These are phyloP conservation scores for Sarcophaga variegata DNA, from an alignment of 2,888 invertebrate species.

Conservation along the genomic window DNA sequence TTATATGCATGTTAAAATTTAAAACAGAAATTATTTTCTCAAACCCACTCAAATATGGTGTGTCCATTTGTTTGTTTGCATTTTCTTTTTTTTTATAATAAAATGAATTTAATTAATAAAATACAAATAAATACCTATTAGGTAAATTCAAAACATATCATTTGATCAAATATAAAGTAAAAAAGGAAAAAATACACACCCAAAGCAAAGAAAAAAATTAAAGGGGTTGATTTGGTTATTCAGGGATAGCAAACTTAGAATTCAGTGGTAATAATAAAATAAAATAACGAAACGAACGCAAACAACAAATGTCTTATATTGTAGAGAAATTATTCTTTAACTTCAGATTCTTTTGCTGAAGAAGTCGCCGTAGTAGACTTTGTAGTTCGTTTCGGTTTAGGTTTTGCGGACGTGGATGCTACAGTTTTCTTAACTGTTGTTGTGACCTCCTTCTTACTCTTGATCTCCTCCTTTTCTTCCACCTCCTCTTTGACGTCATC, in stretches of 20 bases:
- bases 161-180: not conserved
- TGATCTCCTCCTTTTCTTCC: slow-evolving; percentile 21
- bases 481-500: slow-evolving; percentile 68
- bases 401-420: slow-evolving; percentile 43
- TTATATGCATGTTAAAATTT: slow-evolving; percentile 19
- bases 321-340: slow-evolving; percentile 55
- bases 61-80: slow-evolving; percentile 26
- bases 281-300: slow-evolving; percentile 26
- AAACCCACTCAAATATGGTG: slow-evolving; percentile 23
- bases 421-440: slow-evolving; percentile 37
- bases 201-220: not conserved
- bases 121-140: slow-evolving; percentile 7
- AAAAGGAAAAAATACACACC: not conserved
- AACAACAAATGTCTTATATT: slow-evolving; percentile 18
- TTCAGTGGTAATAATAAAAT: not conserved
- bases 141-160: slow-evolving; percentile 15
- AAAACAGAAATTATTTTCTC: slow-evolving; percentile 25
- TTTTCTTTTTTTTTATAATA: not conserved
- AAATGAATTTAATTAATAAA: not conserved
- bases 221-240: no score
- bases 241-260: no score
- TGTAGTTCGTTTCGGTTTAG: slow-evolving; percentile 51
- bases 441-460: slow-evolving; percentile 4
- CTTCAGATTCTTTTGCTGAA: slow-evolving; percentile 54
- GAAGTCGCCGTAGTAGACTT: slow-evolving; percentile 5